phyloP scores from a whole-genome alignment of 1,140 invertebrate species.

The Phymastichus coffea region DNA sequence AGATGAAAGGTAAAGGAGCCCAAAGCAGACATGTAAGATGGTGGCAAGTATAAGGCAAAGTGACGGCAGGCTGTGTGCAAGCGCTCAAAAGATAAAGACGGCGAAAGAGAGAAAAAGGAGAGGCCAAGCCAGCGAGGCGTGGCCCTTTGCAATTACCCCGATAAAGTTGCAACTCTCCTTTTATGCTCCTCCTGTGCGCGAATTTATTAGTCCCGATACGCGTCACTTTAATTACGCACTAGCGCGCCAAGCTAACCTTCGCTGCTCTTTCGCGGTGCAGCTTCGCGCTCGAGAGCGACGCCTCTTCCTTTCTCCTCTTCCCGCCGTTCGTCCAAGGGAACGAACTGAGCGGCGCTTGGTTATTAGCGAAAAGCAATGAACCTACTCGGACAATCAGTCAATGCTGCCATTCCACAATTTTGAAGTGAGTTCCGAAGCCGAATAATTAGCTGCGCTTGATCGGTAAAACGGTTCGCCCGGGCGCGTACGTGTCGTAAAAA shows the following conservation, averaged over 20 bases:
- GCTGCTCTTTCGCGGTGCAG: not conserved
- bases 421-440: too few species aligned
- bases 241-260: conserved; percentile 23
- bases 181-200: conserved; percentile 42
- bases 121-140: conserved; percentile 45
- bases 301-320: not conserved
- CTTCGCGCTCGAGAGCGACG: not conserved
- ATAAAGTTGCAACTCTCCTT: conserved; percentile 54
- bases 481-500: too few species aligned
- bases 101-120: not conserved
- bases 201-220: conserved; percentile 53
- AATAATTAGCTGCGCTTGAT: too few species aligned
- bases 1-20: too few species aligned
- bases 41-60: not conserved
- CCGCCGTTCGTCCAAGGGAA: not conserved
- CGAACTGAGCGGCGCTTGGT: not conserved
- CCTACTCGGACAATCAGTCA: too few species aligned
- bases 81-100: not conserved
- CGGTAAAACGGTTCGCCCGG: too few species aligned
- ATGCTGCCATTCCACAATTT: too few species aligned
- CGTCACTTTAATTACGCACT: conserved; percentile 51
- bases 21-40: too few species aligned
- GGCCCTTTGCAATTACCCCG: conserved; percentile 50
- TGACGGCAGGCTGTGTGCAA: not conserved
- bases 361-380: not conserved